Evolutionary conservation across 2,797 vertebrate genomes (phyloP), one percentile per base, ranked within the genome.

Genomic region (Melanotaenia trifasciata): DNA sequence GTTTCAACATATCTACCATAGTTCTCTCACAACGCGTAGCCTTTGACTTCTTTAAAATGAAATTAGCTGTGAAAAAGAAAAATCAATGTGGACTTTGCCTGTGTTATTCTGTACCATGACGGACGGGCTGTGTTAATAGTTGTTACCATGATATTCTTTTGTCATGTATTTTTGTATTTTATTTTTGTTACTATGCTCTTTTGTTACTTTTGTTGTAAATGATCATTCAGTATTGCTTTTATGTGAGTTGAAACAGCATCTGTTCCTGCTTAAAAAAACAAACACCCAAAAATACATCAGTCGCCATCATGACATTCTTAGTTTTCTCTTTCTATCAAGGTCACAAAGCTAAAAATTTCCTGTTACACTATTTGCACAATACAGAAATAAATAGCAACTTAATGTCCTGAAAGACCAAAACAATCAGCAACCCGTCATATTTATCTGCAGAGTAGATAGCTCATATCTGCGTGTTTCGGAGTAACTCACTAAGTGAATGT

Each of bases 41-140:
- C 58, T 80, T 77, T 67, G 11, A 45, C 67, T 80, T 45, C 11
- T 59, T 60, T 76, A 71, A 71, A 84, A 71, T 78, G 72, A 45
- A 30, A 77, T 68, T 91, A 92, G 88, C 92, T 94, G 92, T 94
- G 90, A 94, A 95, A 86, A 95, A 86, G 65, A 89, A 69, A 79
- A 82, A 82, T 70, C 43, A 74, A 68, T 76, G 78, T 26, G 38
- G 65, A 77, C 66, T 80, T 73, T 74, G 66, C 50, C 60, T 84
- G 58, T 51, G 40, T 84, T 71, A 74, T 81, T 83, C 67, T 84
- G 54, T 81, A 65, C 72, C 30, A 33, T 82, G 61, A 79, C 3
- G 40, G 73, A 72, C 68, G 68, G 26, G 32, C 65, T 80, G 65
- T 78, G 76, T 83, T 32, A 28, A 16, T 14, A 63, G 62, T 43